These are phyloP conservation scores for Dinomys branickii DNA, from an alignment of 2,113 vertebrate species.

Conservation along the genomic window DNA sequence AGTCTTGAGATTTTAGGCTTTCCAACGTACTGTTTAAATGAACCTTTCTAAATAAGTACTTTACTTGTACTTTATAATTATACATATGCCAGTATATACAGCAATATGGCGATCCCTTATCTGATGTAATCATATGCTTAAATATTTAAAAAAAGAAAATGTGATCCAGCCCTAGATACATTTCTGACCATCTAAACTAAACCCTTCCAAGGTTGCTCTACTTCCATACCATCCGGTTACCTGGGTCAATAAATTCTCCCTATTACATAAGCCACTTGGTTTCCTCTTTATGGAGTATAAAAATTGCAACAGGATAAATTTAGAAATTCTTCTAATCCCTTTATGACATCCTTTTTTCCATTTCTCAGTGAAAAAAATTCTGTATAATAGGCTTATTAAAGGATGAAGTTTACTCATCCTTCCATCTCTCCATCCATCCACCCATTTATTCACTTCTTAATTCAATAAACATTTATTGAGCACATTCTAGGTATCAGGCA, in stretches of 20 bases:
- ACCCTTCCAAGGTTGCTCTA: background rate
- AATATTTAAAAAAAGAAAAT: background rate
- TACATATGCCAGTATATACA: slow-evolving; percentile 18
- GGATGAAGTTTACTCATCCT: background rate
- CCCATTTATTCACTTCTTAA: background rate
- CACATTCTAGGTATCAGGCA: background rate
- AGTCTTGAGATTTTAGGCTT: slow-evolving; percentile 40
- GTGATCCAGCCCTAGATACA: background rate
- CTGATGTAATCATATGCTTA: slow-evolving; percentile 76
- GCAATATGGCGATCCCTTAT: slow-evolving; percentile 51
- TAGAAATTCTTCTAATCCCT: background rate
- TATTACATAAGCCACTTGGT: background rate
- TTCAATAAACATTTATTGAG: background rate
- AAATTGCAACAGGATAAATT: slow-evolving; percentile 3
- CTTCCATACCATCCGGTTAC: background rate
- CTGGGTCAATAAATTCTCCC: background rate
- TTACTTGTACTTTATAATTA: background rate
- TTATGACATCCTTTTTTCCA: background rate
- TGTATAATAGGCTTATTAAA: background rate
- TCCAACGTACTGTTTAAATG: background rate
- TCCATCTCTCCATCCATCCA: background rate
- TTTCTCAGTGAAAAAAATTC: background rate
- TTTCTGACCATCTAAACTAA: background rate
- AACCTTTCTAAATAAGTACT: slow-evolving; percentile 47
- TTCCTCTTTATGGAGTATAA: background rate